phyloP scores from a whole-genome alignment of 2,113 vertebrate species.

The Catagonus wagneri region DNA sequence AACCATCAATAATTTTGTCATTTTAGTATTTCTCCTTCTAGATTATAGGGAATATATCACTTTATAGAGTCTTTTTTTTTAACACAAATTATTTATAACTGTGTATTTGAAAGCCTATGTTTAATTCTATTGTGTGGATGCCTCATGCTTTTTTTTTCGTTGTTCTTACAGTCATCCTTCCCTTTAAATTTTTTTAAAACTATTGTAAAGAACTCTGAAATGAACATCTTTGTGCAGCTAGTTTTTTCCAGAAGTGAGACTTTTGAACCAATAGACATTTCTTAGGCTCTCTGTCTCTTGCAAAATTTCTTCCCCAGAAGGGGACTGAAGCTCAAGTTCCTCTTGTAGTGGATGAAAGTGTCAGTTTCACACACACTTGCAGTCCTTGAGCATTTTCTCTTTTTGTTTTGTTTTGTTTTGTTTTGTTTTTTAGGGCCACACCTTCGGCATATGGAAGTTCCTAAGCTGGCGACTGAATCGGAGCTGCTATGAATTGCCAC shows the following conservation, averaged over 20 bases:
- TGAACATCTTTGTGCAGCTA: background rate
- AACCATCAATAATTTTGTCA: background rate
- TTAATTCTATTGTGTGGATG: background rate
- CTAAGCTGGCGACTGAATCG: too few species aligned
- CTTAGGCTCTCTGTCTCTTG: constrained; percentile 10
- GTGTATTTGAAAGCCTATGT: background rate
- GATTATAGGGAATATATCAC: background rate
- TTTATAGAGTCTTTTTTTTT: background rate
- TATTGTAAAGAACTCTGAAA: constrained; percentile 20
- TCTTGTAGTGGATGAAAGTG: constrained; percentile 31
- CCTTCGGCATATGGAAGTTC: too few species aligned
- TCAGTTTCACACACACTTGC: background rate
- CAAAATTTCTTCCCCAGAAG: constrained; percentile 54
- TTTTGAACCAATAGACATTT: background rate
- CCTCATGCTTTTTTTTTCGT: background rate
- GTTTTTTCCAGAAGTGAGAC: constrained; percentile 35
- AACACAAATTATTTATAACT: background rate
- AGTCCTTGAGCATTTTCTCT: background rate
- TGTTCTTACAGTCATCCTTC: background rate
- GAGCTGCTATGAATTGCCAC: too few species aligned
- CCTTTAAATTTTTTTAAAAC: background rate
- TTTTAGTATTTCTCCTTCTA: constrained; percentile 1
- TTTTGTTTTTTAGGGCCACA: too few species aligned
- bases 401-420: constrained; percentile 20
- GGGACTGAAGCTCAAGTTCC: background rate